Base-by-base conservation (phyloP, 2,888 invertebrate species). In the Phasia obesa region DNA sequence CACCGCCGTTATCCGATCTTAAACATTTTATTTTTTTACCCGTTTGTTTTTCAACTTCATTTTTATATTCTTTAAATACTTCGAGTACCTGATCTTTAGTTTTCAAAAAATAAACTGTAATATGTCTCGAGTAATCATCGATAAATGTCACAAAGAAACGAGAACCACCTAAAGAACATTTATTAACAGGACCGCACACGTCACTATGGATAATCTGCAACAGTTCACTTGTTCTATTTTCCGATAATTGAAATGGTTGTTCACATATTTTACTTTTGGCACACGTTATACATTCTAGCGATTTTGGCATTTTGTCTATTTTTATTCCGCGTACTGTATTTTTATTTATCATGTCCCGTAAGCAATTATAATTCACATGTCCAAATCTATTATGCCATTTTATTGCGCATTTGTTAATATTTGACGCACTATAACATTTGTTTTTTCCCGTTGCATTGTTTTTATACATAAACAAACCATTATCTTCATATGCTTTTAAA, bases 141-240 rank as follows among this genome's bases (percentile, higher is more conserved):
- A 85, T 83, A 67, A 83, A 85, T 7, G 78, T 84, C 0, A 78
- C 60, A 38, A 83, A 71, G 47, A 71, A 85, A 25, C 49, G 53
- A 0, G 81, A 47, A 21, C 81, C 81, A 13, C 77, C 77, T 4
- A 65, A 38, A 0, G 70, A 84, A 15, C 3, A 47, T 49, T 53
- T 69, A 1, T 47, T 60, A 1, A 82, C 27, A 25, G 70, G 75
- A 21, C 81, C 75, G 27, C 74, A 84, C 9, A 84, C 64, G 42
- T 76, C 76, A 4, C 75, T 79, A 44, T 82, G 79, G 7, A 73
- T 27, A 4, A 60, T 19, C 25, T 73, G 11, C 35, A 73, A 27
- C 0, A 53, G 38, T 51, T 73, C 51, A 17, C 25, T 11, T 5
- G 71, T 38, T n/a, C 71, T 51, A 38, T 25, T 73, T 25, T 62